phyloP scores from a whole-genome alignment of 2,888 invertebrate species.

The Apodemia hepburni region DNA sequence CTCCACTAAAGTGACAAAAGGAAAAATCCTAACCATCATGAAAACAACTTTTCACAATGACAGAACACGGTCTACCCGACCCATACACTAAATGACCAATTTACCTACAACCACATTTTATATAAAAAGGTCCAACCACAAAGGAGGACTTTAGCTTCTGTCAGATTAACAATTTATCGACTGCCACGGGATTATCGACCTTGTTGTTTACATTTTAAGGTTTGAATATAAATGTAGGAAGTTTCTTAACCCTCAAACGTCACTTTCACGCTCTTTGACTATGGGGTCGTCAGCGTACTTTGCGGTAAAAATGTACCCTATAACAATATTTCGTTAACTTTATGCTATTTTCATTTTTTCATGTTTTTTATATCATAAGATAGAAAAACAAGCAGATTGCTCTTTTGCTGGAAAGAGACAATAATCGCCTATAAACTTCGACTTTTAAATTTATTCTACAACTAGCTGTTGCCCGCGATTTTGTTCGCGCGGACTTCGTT shows the following conservation, averaged over 20 bases:
- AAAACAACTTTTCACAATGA: constrained; percentile 11
- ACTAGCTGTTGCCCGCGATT: too few relatives aligned
- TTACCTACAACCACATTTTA: constrained; percentile 13
- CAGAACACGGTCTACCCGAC: not conserved
- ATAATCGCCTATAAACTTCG: too few relatives aligned
- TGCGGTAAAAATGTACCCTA: constrained; percentile 6
- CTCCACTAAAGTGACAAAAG: not conserved
- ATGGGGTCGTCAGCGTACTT: not conserved
- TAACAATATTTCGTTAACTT: not conserved
- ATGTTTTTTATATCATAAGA: too few relatives aligned
- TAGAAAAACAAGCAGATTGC: too few relatives aligned
- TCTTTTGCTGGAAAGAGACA: too few relatives aligned
- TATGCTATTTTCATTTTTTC: constrained; percentile 2
- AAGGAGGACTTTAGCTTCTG: constrained; percentile 6
- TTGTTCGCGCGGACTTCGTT: too few relatives aligned
- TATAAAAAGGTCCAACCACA: constrained; percentile 9
- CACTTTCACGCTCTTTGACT: constrained; percentile 12
- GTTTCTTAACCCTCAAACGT: not conserved
- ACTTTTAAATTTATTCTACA: too few relatives aligned
- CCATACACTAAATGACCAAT: constrained; percentile 6
- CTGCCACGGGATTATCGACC: not conserved
- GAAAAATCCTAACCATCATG: not conserved
- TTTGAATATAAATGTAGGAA: not conserved
- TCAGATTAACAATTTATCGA: not conserved
- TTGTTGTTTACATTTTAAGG: not conserved